Conservation (phyloP, 1,140 invertebrate species). For the Drosophila micromelanica region DNA sequence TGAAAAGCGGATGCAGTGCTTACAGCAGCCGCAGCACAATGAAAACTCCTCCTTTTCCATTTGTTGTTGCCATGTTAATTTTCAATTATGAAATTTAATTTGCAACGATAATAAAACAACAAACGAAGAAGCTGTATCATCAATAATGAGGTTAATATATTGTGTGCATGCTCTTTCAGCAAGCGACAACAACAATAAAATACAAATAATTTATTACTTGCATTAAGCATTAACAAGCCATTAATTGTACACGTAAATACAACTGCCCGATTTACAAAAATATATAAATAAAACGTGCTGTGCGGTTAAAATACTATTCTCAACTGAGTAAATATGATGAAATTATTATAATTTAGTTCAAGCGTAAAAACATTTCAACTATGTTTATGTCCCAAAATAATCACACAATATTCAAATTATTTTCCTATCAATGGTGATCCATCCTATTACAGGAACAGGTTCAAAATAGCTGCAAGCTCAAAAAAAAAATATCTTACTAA, state of each 20-base stretch:
- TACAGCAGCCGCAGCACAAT: slow-evolving; percentile 2
- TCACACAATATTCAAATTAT: too few species aligned
- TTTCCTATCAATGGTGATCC: too few species aligned
- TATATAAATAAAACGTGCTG: neutral
- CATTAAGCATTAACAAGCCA: slow-evolving; percentile 20
- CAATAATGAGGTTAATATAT: slow-evolving; percentile 37
- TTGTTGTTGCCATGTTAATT: slow-evolving; percentile 21
- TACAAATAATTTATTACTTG: slow-evolving; percentile 19
- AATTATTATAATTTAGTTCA: too few species aligned
- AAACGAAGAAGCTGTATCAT: slow-evolving; percentile 23
- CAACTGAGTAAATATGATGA: too few species aligned
- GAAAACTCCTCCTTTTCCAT: slow-evolving; percentile 13
- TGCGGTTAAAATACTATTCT: neutral
- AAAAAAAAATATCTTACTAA: too few species aligned
- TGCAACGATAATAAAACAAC: slow-evolving; percentile 34
- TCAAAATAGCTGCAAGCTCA: too few species aligned
- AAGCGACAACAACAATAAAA: neutral
- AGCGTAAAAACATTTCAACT: too few species aligned
- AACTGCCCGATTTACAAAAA: neutral
- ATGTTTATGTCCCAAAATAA: too few species aligned
- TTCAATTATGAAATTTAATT: slow-evolving; percentile 60
- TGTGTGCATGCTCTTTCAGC: slow-evolving; percentile 6
- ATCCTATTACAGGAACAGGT: too few species aligned
- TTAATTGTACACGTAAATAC: slow-evolving; percentile 27
- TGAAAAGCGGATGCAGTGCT: slow-evolving; percentile 55